Base-by-base conservation (phyloP, 2,797 vertebrate species). In the Sebastes nivosus region DNA sequence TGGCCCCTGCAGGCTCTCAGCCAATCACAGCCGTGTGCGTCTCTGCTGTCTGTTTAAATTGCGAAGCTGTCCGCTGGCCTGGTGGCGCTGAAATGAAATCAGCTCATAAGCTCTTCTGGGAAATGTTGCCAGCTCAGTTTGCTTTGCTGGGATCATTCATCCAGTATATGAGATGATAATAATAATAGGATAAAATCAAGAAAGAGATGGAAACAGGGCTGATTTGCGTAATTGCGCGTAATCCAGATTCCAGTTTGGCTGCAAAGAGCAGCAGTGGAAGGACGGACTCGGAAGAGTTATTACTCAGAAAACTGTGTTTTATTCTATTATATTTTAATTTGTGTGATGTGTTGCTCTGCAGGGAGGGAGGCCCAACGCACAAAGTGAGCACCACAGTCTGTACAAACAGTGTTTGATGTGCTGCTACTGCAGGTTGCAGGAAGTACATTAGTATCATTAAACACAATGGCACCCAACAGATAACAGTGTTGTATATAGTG, bases 51-150 rank as follows among this genome's bases (percentile, higher is more conserved):
- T 50, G 46, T 38, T 38, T n/a, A 84, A 88, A 91, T 83, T 87
- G 83, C 77, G 20, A 72, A 30, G 67, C 89, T 79, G 74, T 87
- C 78, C 36, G 25, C 38, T 13, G 60, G 36, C 36, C 55, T 25
- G 25, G 3, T 22, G 79, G 57, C 67, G 57, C 72, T 81, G 80
- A 87, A 88, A 91, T 89, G 84, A 42, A 83, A 86, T 91, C 75
- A 38, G 90, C 91, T 87, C 81, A 91, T 89, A 20, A 77, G 80
- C 72, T 67, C 22, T 94, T 94, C 92, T 72, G 9, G 42, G 90
- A 94, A 94, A 89, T 81, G 79, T 74, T 81, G 72, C 64, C 73
- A 65, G 36, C 29, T 52, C 30, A 3, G 32, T 57, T 25, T 66
- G 60, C 38, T 38, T 38, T 32, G 54, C 38, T 52, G 6, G 9